Base-by-base conservation (phyloP, 37 sponge, comb jelly and placozoan genomes). In the Aphrocallistes beatrix region DNA sequence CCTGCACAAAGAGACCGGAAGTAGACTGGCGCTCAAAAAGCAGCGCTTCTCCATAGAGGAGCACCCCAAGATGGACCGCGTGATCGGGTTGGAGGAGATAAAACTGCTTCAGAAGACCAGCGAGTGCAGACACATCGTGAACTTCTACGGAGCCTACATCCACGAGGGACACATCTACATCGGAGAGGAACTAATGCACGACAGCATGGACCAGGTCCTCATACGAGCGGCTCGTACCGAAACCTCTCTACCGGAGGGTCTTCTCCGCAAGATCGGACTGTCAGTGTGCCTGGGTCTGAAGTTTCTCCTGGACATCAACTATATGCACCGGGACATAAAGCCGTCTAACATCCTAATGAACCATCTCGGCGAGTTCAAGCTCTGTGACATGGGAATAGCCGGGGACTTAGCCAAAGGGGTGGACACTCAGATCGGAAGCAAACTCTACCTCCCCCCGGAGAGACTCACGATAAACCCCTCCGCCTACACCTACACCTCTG, bases 111-210 rank as follows among this genome's bases (percentile, higher is more conserved):
- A 89, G 89, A 85, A 91, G 60, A 86, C 92, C 0, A 90, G 88
- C 13, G 48, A 88, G 23, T 95, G 94, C 75, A 90, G 91, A 0
- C 90, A 86, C 86, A 98, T 93, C 36, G 96, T 98, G 16, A 91
- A 88, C 39, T 94, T 94, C 84, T 98, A 90, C 89, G 99, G 99
- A 3, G 92, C 90, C 39, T 88, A 93, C 25, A 87, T 95, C 23
- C 86, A 92, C 81, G 99, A 93, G 92, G 93, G 93, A 16, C 91
- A 98, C 86, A 91, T 98, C 17, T 98, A 96, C 96, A 98, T 98
- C 0, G 95, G 99, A 38, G 95, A 95, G 96, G 99, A 98, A 50
- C 85, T 92, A 36, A 86, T 98, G 88, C 92, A 91, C 51, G 88
- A 88, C 82, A 94, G 94, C 40, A 84, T 98, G 91, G 94, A 91